A percentile compares a stretch with the other conserved stretches of the same genome.
Evolutionary conservation across 2,888 invertebrate species (phyloP).

Genomic region (Melanostoma mellinum): DNA sequence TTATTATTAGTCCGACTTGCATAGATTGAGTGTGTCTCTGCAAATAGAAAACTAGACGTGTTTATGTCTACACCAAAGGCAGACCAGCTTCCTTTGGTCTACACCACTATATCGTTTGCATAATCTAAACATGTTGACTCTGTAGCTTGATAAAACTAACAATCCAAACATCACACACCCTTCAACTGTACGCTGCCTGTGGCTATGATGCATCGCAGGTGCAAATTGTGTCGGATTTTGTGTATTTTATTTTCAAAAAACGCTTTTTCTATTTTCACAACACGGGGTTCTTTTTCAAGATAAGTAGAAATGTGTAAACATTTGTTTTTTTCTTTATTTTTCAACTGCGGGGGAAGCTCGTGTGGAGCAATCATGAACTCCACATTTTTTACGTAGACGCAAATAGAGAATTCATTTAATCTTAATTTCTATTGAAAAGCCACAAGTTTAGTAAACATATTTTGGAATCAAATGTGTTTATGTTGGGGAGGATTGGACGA

Average conservation of each 20-base stretch:
- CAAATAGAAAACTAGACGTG: conserved; percentile 10
- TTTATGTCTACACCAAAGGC: not conserved
- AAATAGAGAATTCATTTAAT: not conserved
- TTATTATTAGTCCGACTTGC: not conserved
- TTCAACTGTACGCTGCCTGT: not conserved
- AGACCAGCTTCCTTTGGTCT: conserved; percentile 4
- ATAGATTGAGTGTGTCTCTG: conserved; percentile 25
- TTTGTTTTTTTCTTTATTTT: conserved; percentile 2
- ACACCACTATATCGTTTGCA: conserved; percentile 39
- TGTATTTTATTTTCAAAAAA: not conserved
- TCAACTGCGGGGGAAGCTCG: too few relatives aligned
- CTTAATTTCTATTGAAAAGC: conserved; percentile 40
- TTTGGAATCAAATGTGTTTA: conserved; percentile 45
- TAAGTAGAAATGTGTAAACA: conserved; percentile 42
- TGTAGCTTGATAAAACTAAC: conserved; percentile 28
- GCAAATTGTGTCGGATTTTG: conserved; percentile 9
- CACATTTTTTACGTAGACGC: not conserved
- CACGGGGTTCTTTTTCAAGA: conserved; percentile 17
- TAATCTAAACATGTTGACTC: conserved; percentile 60
- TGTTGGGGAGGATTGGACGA: not conserved
- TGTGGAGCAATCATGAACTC: conserved; percentile 1
- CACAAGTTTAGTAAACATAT: conserved; percentile 42
- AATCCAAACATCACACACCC: conserved; percentile 7
- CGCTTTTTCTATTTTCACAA: conserved; percentile 26
- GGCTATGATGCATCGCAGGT: conserved; percentile 3